A percentile compares a stretch with the other conserved stretches of the same genome.
phyloP scores from a whole-genome alignment of 2,797 vertebrate genomes.

The Notolepis coatsorum region DNA sequence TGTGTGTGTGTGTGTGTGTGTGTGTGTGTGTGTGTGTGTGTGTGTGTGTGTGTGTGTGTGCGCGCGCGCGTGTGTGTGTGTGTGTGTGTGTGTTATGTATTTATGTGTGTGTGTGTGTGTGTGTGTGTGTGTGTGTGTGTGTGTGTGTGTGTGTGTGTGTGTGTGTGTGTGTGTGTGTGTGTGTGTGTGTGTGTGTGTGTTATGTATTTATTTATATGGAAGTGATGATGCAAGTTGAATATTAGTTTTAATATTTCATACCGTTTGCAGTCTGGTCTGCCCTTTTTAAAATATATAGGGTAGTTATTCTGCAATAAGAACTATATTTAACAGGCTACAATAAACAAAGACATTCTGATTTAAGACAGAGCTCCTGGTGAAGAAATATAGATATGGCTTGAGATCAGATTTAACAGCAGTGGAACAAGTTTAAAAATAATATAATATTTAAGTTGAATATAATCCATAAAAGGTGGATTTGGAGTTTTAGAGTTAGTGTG shows the following conservation, averaged over 20 bases:
- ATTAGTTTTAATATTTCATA: neutral
- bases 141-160: slow-evolving; percentile 3
- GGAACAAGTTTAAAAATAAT: neutral
- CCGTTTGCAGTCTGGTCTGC: neutral
- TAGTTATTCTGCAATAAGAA: too few species aligned
- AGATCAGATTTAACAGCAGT: neutral
- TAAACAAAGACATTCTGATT: too few species aligned
- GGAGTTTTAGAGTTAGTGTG: too few species aligned
- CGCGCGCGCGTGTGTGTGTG: slow-evolving; percentile 4
- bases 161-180: neutral
- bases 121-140: slow-evolving; percentile 13
- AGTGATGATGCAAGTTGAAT: neutral
- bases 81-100: neutral
- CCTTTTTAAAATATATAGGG: too few species aligned
- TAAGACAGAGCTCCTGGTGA: too few species aligned
- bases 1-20: neutral
- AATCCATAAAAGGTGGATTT: too few species aligned
- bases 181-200: neutral
- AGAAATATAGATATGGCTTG: neutral
- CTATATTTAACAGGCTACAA: too few species aligned
- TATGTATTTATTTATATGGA: neutral
- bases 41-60: slow-evolving; percentile 24
- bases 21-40: slow-evolving; percentile 23
- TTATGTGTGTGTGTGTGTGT: slow-evolving; percentile 18
- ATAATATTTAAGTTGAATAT: neutral